Percentiles rank a stretch among this genome's conserved stretches.
phyloP scores from a whole-genome alignment of 1,140 invertebrate species.

The Drosophila grimshawi region DNA sequence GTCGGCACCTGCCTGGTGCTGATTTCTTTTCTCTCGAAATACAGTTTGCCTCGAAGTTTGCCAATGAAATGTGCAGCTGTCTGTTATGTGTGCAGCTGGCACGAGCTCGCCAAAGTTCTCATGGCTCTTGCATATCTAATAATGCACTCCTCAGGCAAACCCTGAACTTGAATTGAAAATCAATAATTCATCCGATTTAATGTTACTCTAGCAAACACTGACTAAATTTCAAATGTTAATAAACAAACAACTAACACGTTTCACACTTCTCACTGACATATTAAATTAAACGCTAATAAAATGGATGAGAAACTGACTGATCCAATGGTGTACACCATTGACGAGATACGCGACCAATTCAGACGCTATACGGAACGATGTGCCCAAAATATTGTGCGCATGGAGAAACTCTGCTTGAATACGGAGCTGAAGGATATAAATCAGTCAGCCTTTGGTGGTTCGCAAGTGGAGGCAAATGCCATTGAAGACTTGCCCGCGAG shows the following conservation, averaged over 20 bases:
- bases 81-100: constrained; percentile 32
- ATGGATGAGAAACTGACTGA: constrained; percentile 34
- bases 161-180: constrained; percentile 76
- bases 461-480: constrained; percentile 14
- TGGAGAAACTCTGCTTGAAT: not conserved
- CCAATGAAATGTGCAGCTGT: constrained; percentile 51
- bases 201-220: not conserved
- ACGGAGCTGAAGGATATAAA: constrained; percentile 3
- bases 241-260: constrained; percentile 4
- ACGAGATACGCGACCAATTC: constrained; percentile 45
- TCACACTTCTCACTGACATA: not conserved
- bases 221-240: constrained; percentile 15
- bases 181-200: constrained; percentile 43
- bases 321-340: constrained; percentile 18
- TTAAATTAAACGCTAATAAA: not conserved
- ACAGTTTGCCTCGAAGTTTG: constrained; percentile 41
- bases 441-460: not conserved
- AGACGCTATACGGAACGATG: constrained; percentile 27
- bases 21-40: constrained; percentile 15
- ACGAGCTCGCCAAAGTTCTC: constrained; percentile 30
- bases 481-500: constrained; percentile 33
- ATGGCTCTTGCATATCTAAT: constrained; percentile 50
- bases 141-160: constrained; percentile 38
- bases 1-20: not conserved
- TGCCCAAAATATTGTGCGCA: constrained; percentile 1